Conservation (phyloP, 1,140 invertebrate genomes). For the Wasmannia auropunctata region DNA sequence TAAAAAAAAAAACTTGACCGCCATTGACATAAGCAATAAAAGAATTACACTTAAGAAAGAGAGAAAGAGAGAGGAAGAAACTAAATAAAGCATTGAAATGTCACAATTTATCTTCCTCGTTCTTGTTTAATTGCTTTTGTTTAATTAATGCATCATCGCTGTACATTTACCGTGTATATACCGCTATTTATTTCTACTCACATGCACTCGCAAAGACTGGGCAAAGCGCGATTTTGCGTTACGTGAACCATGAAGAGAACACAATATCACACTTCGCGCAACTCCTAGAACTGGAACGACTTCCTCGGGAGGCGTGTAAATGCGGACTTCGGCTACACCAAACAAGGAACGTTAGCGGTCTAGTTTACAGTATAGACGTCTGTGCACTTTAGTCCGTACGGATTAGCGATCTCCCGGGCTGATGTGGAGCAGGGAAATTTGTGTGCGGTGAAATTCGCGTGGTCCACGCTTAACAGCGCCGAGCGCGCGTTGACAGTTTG, state of each 20-base stretch:
- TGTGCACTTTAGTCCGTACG: background rate
- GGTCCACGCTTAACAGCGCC: slow-evolving; percentile 50
- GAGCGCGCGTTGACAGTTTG: slow-evolving; percentile 50
- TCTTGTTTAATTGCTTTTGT: background rate
- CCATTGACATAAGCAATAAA: background rate
- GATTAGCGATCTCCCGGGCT: slow-evolving; percentile 41
- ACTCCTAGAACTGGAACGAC: slow-evolving; percentile 21
- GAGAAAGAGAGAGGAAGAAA: background rate
- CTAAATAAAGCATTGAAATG: background rate
- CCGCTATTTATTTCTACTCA: background rate
- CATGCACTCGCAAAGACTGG: background rate
- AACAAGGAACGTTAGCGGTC: slow-evolving; percentile 49
- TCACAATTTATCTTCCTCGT: background rate
- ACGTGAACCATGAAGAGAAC: background rate
- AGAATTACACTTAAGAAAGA: background rate
- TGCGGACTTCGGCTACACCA: slow-evolving; percentile 3
- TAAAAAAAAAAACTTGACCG: no score
- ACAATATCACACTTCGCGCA: slow-evolving; percentile 9
- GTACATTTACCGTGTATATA: background rate
- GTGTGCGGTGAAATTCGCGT: slow-evolving; percentile 37
- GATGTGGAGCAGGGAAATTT: slow-evolving; percentile 13
- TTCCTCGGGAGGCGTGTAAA: slow-evolving; percentile 22
- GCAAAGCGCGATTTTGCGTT: background rate
- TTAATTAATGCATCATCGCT: background rate
- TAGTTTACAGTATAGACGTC: background rate